Conservation (phyloP, 1,140 invertebrate genomes). For the Trichogramma pretiosum region DNA sequence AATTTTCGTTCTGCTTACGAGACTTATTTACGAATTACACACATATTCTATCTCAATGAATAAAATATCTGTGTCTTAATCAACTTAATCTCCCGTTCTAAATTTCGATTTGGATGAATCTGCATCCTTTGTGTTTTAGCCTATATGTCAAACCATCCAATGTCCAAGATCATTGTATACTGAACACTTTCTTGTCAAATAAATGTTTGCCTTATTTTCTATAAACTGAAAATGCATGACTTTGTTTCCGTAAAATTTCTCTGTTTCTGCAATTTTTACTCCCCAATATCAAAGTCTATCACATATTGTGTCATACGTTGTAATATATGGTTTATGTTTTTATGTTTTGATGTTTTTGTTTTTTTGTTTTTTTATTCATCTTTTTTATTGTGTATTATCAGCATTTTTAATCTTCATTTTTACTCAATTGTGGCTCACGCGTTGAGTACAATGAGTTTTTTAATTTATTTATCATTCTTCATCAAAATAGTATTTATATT, state of each 20-base stretch:
- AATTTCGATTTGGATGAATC: too few species aligned
- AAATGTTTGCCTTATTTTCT: slow-evolving; percentile 32
- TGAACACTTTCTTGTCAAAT: slow-evolving; percentile 29
- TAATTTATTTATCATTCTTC: not conserved
- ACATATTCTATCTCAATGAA: not conserved
- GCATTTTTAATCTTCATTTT: not conserved
- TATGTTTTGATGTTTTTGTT: not conserved
- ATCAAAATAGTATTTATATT: too few species aligned
- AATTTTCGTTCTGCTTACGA: too few species aligned
- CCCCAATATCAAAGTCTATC: too few species aligned
- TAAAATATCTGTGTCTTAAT: not conserved
- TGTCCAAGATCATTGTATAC: slow-evolving; percentile 34
- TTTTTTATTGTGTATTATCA: not conserved
- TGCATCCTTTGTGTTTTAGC: slow-evolving; percentile 5
- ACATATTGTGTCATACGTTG: too few species aligned
- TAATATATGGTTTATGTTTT: slow-evolving; percentile 17
- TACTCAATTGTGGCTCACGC: not conserved
- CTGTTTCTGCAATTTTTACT: slow-evolving; percentile 20
- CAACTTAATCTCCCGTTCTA: too few species aligned
- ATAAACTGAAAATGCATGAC: slow-evolving; percentile 12
- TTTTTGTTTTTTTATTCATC: slow-evolving; percentile 5
- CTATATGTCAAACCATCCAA: slow-evolving; percentile 12
- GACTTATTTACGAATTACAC: not conserved
- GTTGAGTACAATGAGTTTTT: not conserved
- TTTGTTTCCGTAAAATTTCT: slow-evolving; percentile 10